phyloP scores from a whole-genome alignment of 2,113 vertebrate genomes.

The Pogonocichla stellata region DNA sequence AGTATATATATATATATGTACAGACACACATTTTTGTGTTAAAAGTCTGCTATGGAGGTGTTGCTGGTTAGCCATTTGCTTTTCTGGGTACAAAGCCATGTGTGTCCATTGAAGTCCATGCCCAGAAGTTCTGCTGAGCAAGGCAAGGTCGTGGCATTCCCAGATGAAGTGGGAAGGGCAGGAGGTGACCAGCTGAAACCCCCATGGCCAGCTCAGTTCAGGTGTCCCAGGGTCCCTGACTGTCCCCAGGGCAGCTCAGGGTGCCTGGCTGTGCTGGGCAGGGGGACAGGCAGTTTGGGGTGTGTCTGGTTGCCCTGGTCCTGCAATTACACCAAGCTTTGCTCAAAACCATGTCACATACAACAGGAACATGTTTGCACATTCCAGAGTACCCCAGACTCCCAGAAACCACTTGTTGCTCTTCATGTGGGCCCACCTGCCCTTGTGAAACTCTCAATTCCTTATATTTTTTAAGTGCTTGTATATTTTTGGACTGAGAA shows the following conservation, averaged over 20 bases:
- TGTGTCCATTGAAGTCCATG: not conserved
- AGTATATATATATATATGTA: rapidly evolving
- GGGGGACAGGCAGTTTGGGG: not conserved
- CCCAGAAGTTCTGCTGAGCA: not conserved
- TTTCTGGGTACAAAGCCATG: not conserved
- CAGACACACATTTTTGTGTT: not conserved
- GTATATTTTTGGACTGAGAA: not conserved
- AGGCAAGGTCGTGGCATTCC: not conserved
- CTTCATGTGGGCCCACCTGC: not conserved
- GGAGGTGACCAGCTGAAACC: not conserved
- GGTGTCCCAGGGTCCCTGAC: not conserved
- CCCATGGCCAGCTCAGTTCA: rapidly evolving
- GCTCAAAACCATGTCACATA: not conserved
- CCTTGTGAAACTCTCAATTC: not conserved
- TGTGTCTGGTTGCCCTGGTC: not conserved
- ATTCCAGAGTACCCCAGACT: not conserved
- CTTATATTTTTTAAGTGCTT: not conserved
- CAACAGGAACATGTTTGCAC: rapidly evolving
- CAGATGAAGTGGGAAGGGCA: not conserved
- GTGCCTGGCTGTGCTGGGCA: not conserved
- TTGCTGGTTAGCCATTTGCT: not conserved
- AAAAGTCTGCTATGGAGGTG: rapidly evolving
- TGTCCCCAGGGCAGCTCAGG: not conserved
- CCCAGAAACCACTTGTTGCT: not conserved
- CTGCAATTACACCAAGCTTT: not conserved